phyloP scores from a whole-genome alignment of 2,797 vertebrate genomes.

The Malacoraja senta region DNA sequence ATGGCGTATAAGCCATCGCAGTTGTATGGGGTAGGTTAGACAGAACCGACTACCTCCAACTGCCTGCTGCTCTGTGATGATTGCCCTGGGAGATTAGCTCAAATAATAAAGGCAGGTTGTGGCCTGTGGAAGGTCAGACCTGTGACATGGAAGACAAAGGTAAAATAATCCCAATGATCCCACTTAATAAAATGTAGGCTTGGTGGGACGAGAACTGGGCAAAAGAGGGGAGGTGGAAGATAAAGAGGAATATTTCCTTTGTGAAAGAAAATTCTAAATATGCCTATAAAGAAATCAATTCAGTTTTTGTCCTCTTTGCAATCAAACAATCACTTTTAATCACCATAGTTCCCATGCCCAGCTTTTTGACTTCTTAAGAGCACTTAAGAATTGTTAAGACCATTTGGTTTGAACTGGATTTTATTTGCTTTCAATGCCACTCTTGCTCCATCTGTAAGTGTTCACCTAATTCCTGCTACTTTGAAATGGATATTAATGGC shows the following conservation, averaged over 20 bases:
- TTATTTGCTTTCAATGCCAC: background rate
- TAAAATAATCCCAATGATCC: background rate
- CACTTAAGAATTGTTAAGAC: background rate
- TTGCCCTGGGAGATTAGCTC: background rate
- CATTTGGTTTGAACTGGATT: background rate
- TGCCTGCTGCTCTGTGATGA: background rate
- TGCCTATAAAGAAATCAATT: background rate
- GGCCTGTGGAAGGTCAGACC: background rate
- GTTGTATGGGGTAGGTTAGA: background rate
- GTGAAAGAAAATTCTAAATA: background rate
- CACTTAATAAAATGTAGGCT: background rate
- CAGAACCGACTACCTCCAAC: background rate
- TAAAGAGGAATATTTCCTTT: background rate
- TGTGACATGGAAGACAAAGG: background rate
- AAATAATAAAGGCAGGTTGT: background rate
- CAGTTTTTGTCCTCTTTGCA: background rate
- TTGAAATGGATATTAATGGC: background rate
- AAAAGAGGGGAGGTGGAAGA: background rate
- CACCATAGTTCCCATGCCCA: no score
- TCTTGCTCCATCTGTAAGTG: background rate
- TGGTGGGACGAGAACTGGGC: background rate
- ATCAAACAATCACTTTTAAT: background rate
- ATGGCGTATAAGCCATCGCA: background rate
- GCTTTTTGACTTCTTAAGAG: background rate
- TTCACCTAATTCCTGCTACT: background rate